Base-by-base conservation (phyloP, 2,797 vertebrate genomes). In the Anabacerthia variegaticeps region DNA sequence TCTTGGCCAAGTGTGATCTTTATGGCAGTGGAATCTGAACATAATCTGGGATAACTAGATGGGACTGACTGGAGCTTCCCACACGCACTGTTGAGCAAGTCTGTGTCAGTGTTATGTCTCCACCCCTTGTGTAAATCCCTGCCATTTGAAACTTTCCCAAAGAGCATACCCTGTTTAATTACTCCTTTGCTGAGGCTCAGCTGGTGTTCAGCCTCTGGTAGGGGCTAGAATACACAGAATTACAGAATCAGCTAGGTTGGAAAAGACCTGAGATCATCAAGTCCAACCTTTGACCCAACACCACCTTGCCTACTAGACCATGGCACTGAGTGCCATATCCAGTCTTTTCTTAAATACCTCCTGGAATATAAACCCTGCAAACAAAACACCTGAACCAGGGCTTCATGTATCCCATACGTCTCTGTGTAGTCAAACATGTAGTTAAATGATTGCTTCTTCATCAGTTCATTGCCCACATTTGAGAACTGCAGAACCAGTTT, bases 371-470 rank as follows among this genome's bases (percentile, higher is more conserved):
- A 84, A 91, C 37, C 30, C 22, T 58, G 34, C 44, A 79, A 62
- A 83, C 14, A 26, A 44, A 77, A 23, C 14, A 13, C 2, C 43
- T 63, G n/a, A 63, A 28, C 32, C 10, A 20, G 36, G 20, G 10
- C 34, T 85, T 85, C 5, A 0, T 3, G 12, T n/a, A 41, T 16
- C 26, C 17, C 30, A 4, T 27, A 21, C 2, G 4, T 39, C 4
- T 49, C 41, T 28, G 32, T 37, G 17, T 24, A 20, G 36, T 43
- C 16, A 61, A 7, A 48, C 9, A 14, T 28, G 9, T 14, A 34
- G 23, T 77, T 63, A 23, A 32, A 65, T 26, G 21, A 41, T 77
- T 77, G 37, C 19, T 22, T 80, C 36, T 23, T 26, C 59, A 1
- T 41, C 8, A 69, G 12, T 37, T 80, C 34, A 36, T 62, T 88